Percentiles rank a stretch among this genome's conserved stretches.
These are phyloP conservation scores for Ardeotis arabs DNA, from an alignment of 2,113 vertebrate genomes.

Conservation along the genomic window DNA sequence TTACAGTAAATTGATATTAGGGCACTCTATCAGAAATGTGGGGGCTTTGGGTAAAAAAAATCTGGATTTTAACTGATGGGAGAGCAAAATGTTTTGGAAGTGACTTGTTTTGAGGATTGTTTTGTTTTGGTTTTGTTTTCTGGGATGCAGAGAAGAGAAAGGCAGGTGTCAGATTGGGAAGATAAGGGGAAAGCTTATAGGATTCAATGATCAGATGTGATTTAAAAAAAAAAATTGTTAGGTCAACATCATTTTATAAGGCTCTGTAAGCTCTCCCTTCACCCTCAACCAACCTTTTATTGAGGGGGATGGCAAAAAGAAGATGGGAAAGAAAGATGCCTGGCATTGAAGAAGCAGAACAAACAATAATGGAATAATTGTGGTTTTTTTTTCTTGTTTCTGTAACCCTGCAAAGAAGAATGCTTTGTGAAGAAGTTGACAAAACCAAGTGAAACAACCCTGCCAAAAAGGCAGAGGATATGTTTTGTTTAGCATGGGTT, in stretches of 20 bases:
- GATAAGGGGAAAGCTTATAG: neutral
- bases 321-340: neutral
- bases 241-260: neutral
- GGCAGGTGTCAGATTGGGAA: neutral
- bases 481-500: accelerated
- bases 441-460: neutral
- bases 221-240: neutral
- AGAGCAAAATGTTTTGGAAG: neutral
- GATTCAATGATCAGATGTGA: neutral
- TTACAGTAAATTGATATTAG: neutral
- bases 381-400: neutral
- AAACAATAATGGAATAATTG: no score
- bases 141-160: neutral
- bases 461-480: neutral
- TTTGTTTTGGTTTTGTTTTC: neutral
- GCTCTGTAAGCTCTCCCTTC: neutral
- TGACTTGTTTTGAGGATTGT: accelerated
- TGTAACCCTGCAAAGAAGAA: neutral
- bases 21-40: neutral
- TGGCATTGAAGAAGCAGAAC: neutral
- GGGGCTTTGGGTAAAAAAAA: neutral
- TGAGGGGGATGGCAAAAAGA: neutral
- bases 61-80: neutral
- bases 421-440: neutral
- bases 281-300: neutral